Evolutionary conservation across 2,888 invertebrate species (phyloP).

Genomic region (Crioceris asparagi): DNA sequence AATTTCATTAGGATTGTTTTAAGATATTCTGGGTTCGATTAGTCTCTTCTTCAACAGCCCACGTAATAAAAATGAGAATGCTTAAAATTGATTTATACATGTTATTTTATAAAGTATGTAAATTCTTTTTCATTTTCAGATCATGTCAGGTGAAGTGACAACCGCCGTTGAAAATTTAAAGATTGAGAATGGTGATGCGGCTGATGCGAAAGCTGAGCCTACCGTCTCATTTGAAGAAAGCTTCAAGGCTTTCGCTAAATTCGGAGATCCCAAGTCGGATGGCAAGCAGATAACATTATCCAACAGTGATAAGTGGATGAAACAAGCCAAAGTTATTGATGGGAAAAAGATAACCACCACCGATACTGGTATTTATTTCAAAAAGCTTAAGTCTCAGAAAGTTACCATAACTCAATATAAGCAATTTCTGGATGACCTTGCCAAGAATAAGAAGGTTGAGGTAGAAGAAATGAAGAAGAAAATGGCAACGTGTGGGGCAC

Average conservation of each 20-base stretch:
- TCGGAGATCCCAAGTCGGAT: conserved; percentile 80
- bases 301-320: conserved; percentile 94
- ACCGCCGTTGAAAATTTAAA: conserved; percentile 44
- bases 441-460: conserved; percentile 74
- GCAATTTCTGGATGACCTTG: conserved; percentile 75
- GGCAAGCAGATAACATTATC: conserved; percentile 78
- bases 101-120: too few species aligned
- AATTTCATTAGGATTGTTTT: too few species aligned
- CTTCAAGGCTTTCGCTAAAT: conserved; percentile 78
- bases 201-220: conserved; percentile 18
- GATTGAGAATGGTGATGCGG: conserved; percentile 41
- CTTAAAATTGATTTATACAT: too few species aligned
- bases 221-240: conserved; percentile 47
- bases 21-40: too few species aligned
- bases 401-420: conserved; percentile 67
- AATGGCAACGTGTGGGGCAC: conserved; percentile 68
- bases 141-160: conserved; percentile 12
- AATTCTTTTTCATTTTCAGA: background rate
- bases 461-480: conserved; percentile 69
- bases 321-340: conserved; percentile 74
- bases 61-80: too few species aligned
- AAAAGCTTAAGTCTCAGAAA: conserved; percentile 78
- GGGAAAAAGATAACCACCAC: conserved; percentile 81
- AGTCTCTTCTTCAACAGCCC: too few species aligned
- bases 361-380: conserved; percentile 83